These are phyloP conservation scores for Dasyurus viverrinus DNA, from an alignment of 2,113 vertebrate genomes.

Conservation along the genomic window DNA sequence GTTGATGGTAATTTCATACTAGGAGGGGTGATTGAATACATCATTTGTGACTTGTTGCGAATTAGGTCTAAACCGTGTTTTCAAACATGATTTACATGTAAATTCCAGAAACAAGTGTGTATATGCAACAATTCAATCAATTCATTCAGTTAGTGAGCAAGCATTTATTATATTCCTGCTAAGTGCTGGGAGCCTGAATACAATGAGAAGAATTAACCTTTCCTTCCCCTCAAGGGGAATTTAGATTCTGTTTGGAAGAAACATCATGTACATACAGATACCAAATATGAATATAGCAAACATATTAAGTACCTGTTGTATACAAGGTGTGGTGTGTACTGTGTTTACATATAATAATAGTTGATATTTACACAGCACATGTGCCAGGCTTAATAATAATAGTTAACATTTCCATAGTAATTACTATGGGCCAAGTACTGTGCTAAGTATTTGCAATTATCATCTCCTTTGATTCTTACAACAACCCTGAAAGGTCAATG, in stretches of 20 bases:
- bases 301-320: not conserved
- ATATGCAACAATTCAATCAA: not conserved
- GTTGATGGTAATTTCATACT: not conserved
- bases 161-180: not conserved
- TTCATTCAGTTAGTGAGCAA: not conserved
- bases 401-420: too few species aligned
- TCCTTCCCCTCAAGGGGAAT: not conserved
- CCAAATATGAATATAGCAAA: not conserved
- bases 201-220: not conserved
- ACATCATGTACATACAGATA: not conserved
- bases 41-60: not conserved
- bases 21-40: not conserved
- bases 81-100: not conserved
- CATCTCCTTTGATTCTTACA: not conserved
- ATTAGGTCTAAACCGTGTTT: constrained; percentile 10
- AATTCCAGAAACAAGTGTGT: not conserved
- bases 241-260: not conserved
- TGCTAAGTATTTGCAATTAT: not conserved
- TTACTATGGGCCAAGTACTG: too few species aligned
- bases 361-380: too few species aligned
- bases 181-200: not conserved
- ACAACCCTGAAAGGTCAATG: not conserved
- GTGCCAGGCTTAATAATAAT: too few species aligned
- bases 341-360: not conserved
- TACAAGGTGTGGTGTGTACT: not conserved